A percentile compares a stretch with the other conserved stretches of the same genome.
phyloP scores from a whole-genome alignment of 2,113 vertebrate genomes.

The Eublepharis macularius region DNA sequence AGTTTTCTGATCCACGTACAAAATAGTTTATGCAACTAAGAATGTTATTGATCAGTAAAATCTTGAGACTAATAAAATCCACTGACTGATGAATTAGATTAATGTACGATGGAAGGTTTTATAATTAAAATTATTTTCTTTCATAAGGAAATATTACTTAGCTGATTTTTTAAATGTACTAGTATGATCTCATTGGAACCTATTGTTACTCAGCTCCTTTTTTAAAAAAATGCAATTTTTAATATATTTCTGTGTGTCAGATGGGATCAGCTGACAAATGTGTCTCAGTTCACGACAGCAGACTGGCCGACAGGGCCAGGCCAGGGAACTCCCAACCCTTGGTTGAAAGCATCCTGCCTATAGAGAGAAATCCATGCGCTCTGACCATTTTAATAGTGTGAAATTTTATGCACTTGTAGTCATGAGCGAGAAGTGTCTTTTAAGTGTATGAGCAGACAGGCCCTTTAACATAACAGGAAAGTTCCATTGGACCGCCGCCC shows the following conservation, averaged over 20 bases:
- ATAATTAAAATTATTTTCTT: constrained; percentile 20
- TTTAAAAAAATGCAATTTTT: not conserved
- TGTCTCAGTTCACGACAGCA: constrained; percentile 15
- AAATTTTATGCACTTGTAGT: not conserved
- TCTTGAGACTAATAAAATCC: constrained; percentile 30
- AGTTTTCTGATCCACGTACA: not conserved
- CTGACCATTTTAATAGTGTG: not conserved
- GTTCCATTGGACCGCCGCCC: no score
- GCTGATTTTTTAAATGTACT: constrained; percentile 27
- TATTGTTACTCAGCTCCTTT: not conserved
- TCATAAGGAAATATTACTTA: constrained; percentile 44
- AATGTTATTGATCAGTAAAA: constrained; percentile 3
- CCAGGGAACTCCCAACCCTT: constrained; percentile 12
- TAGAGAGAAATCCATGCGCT: not conserved
- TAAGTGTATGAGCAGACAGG: no score
- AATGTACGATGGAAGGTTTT: not conserved
- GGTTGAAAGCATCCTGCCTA: constrained; percentile 17
- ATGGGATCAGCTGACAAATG: constrained; percentile 2
- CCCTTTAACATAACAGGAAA: no score
- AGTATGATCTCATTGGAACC: not conserved
- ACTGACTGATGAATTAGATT: not conserved
- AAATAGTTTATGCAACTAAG: not conserved
- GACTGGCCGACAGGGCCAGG: not conserved
- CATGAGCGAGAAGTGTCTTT: not conserved
- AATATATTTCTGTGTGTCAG: not conserved